Base-by-base conservation (phyloP, 1,140 invertebrate species). In the Aphis gossypii region DNA sequence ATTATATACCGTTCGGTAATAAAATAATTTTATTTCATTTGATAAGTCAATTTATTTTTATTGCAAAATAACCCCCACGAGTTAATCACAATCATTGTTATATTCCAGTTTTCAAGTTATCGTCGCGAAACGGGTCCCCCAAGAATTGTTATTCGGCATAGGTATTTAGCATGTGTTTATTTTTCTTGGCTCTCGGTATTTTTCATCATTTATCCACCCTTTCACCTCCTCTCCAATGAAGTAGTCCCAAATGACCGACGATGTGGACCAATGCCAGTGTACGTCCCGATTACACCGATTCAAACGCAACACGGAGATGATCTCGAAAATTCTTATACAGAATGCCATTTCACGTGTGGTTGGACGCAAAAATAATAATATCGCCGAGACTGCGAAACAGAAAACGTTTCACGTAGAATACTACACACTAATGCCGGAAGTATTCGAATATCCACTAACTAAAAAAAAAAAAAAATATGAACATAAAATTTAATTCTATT, bases 181-280 rank as follows among this genome's bases (percentile, higher is more conserved):
- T 54, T 89, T 89, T 89, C 87, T 89, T 89, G 87, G 87, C 87
- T 89, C 20, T n/a, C 11, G 8, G 6, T 25, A 35, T 51, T 56
- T 56, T 54, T 89, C 48, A 89, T 23, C 48, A 87, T 89, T 89
- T 56, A 89, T 56, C 8, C 25, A 35, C 44, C 48, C 46, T 11
- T 41, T 41, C 44, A 6, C 44, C 5, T 46, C 46, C 48, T 3
- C 38, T 41, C 2, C n/a, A 14, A 89, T 23, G n/a, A n/a, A 54
- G 21, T 54, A 21, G 48, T 54, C n/a, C 87, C 87, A 89, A 89
- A 56, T 54, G 48, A 89, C 48, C n/a, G 23, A 3, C 20, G 21
- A 38, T n/a, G 48, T 89, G 46, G 87, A 54, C 87, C 87, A 9
- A 54, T 54, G 87, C 51, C 87, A 89, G 87, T 89, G 87, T 89